Evolutionary conservation across 2,797 vertebrate genomes (phyloP).

Genomic region (Phataginus tetradactyla): DNA sequence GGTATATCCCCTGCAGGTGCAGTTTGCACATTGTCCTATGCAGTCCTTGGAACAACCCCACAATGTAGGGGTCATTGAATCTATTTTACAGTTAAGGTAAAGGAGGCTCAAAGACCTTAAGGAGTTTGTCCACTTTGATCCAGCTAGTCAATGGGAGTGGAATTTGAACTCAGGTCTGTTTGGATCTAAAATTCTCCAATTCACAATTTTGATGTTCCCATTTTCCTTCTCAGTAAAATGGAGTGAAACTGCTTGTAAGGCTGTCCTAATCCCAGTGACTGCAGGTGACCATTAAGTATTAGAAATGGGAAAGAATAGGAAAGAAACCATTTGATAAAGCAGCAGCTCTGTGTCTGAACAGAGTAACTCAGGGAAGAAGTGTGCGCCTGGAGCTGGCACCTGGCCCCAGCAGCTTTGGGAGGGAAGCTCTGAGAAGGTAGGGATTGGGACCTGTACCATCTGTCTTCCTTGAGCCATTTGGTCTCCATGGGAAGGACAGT

Average conservation of each 20-base stretch:
- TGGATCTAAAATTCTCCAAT: neutral
- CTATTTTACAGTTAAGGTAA: neutral
- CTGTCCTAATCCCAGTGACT: neutral
- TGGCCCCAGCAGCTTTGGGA: neutral
- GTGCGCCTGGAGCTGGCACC: neutral
- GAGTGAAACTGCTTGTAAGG: neutral
- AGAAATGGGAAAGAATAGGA: neutral
- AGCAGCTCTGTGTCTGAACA: neutral
- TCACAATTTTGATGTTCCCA: neutral
- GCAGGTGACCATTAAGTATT: neutral
- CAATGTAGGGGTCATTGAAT: neutral
- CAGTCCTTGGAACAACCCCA: neutral
- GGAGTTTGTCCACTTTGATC: neutral
- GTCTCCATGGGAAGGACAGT: neutral
- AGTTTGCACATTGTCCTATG: neutral
- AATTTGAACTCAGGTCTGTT: neutral
- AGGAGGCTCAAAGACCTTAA: neutral
- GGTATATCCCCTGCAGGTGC: neutral
- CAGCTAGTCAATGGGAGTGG: neutral
- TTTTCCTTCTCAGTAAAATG: neutral
- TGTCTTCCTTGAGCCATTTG: neutral
- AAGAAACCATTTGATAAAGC: neutral
- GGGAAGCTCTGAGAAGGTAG: neutral
- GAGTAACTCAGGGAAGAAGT: neutral
- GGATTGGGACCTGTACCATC: neutral